Conservation (phyloP, 92 coral and sea anemone genomes). For the Phenganax subtilis region DNA sequence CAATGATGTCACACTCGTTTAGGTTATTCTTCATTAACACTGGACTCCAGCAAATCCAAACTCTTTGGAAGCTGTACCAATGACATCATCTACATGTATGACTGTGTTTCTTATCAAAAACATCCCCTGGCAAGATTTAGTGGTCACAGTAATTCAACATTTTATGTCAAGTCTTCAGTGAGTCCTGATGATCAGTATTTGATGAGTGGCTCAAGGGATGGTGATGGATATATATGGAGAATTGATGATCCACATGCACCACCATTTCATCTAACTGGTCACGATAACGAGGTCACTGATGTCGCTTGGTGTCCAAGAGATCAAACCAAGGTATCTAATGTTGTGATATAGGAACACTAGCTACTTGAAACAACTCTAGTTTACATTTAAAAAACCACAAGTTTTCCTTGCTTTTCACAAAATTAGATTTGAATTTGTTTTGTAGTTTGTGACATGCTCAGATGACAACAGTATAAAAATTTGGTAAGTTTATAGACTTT, state of each 20-base stretch:
- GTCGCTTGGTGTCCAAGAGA: slow-evolving; percentile 91
- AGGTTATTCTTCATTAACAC: slow-evolving; percentile 84
- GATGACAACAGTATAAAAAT: slow-evolving; percentile 87
- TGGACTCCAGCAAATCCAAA: slow-evolving; percentile 78
- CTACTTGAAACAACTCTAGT: not conserved
- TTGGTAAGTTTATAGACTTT: slow-evolving; percentile 54
- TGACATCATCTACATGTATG: slow-evolving; percentile 83
- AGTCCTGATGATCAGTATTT: slow-evolving; percentile 79
- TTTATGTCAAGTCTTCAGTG: slow-evolving; percentile 82
- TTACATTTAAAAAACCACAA: not conserved
- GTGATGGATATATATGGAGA: slow-evolving; percentile 83
- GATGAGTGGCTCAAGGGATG: slow-evolving; percentile 82
- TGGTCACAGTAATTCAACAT: slow-evolving; percentile 85
- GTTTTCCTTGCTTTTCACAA: not conserved
- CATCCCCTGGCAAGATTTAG: slow-evolving; percentile 63
- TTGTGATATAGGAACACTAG: not conserved
- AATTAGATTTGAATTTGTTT: slow-evolving; percentile 7
- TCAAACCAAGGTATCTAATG: slow-evolving; percentile 66
- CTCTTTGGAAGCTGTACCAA: slow-evolving; percentile 90
- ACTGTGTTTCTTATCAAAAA: slow-evolving; percentile 60
- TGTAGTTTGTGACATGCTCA: slow-evolving; percentile 83
- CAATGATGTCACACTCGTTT: slow-evolving; percentile 18
- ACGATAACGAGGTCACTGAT: slow-evolving; percentile 88
- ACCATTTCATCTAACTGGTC: slow-evolving; percentile 76
- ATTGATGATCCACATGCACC: slow-evolving; percentile 61